Base-by-base conservation (phyloP, 2,888 invertebrate genomes). In the Scotopteryx bipunctaria region DNA sequence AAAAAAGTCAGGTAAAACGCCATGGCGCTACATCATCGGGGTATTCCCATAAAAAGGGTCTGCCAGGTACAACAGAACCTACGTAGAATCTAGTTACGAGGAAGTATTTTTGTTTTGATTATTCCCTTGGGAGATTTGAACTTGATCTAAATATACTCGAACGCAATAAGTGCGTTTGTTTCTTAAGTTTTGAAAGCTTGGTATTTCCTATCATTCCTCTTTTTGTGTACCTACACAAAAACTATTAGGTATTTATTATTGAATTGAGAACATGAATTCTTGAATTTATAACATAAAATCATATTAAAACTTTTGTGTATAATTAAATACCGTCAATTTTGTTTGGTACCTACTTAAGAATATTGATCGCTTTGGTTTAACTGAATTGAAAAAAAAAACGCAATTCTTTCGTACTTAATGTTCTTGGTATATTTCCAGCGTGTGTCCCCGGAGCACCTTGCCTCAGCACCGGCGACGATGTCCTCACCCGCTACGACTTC, bases 401-500 rank as follows among this genome's bases (percentile, higher is more conserved):
- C n/a, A n/a, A n/a, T n/a, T n/a, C n/a, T n/a, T n/a, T n/a, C n/a
- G n/a, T n/a, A n/a, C n/a, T n/a, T n/a, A n/a, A n/a, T n/a, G n/a
- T n/a, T n/a, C n/a, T n/a, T n/a, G n/a, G n/a, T n/a, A n/a, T n/a
- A n/a, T n/a, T n/a, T 50, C 11, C 74, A 74, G 6, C 76, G 0
- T 59, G 61, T 23, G 45, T 11, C 2, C 80, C 90, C 0, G 93
- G 93, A 3, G 75, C 94, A 4, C 96, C 96, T 0, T 97, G 97
- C 71, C 78, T 96, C 38, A 92, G 90, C 53, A 92, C 92, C 1
- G 97, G 96, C 0, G 84, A 91, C 13, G 93, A 94, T 67, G 96
- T 97, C 0, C 85, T 97, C 32, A 91, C 92, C 25, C 92, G 92
- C 52, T 96, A 94, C 73, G 95, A 95, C 79, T 97, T 97, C 80